phyloP scores from a whole-genome alignment of 2,888 invertebrate species.

The Ferrisia virgata region DNA sequence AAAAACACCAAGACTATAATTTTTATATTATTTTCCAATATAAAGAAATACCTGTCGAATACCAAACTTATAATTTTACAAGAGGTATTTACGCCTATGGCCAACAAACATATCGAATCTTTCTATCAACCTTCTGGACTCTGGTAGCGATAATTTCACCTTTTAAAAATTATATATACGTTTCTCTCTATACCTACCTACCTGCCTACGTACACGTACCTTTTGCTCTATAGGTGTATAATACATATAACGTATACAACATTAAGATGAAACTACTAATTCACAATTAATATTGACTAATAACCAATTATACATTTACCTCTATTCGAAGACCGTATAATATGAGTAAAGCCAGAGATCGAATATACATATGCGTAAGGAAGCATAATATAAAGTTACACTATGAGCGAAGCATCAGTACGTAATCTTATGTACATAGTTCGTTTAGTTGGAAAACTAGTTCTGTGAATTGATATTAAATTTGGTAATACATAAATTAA shows the following conservation, averaged over 20 bases:
- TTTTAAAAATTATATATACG: not conserved
- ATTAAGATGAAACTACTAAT: not conserved
- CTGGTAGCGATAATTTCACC: slow-evolving; percentile 14
- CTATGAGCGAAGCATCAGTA: too few species aligned
- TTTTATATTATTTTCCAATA: slow-evolving; percentile 24
- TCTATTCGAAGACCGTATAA: not conserved
- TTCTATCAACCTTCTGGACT: slow-evolving; percentile 8
- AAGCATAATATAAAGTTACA: not conserved
- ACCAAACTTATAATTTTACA: not conserved
- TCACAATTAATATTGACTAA: slow-evolving; percentile 8
- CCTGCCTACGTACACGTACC: not conserved
- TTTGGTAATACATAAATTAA: not conserved
- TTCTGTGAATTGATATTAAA: not conserved
- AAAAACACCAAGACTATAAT: not conserved
- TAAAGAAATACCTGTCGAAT: not conserved
- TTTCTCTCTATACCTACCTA: too few species aligned
- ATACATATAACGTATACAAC: not conserved
- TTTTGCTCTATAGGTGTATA: not conserved
- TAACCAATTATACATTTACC: not conserved
- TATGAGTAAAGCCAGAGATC: not conserved
- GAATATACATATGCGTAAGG: not conserved
- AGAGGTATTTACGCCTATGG: not conserved
- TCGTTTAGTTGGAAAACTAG: not conserved
- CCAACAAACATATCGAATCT: slow-evolving; percentile 12
- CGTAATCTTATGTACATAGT: too few species aligned